A percentile compares a stretch with the other conserved stretches of the same genome.
phyloP scores from a whole-genome alignment of 1,140 invertebrate species.

The Zaprionus taronus region DNA sequence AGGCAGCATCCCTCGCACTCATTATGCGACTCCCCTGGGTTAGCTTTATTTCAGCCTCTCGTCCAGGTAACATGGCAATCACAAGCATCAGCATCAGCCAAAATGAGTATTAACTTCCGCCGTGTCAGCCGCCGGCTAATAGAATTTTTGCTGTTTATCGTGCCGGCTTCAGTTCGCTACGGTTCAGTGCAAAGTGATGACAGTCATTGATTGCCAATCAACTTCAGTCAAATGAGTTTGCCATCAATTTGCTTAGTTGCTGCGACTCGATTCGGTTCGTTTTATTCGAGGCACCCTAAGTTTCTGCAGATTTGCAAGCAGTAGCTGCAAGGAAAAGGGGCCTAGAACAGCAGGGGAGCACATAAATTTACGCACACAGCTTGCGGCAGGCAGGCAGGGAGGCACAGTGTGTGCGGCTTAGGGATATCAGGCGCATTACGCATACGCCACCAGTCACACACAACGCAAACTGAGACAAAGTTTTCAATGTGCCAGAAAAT shows the following conservation, averaged over 20 bases:
- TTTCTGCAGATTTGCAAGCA: conserved; percentile 15
- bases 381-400: conserved; percentile 1
- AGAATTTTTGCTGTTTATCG: conserved; percentile 75
- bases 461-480: conserved; percentile 4
- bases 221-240: conserved; percentile 69
- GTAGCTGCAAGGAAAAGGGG: conserved; percentile 62
- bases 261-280: conserved; percentile 21
- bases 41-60: conserved; percentile 39
- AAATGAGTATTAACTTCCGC: conserved; percentile 68
- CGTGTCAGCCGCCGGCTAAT: conserved; percentile 56
- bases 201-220: conserved; percentile 73
- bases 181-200: conserved; percentile 22
- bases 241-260: conserved; percentile 25
- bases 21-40: not conserved
- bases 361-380: conserved; percentile 52
- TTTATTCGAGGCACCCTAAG: conserved; percentile 17
- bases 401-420: not conserved
- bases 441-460: conserved; percentile 54
- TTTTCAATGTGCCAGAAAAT: not conserved
- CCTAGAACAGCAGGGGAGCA: conserved; percentile 27
- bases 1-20: conserved; percentile 38
- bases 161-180: conserved; percentile 9
- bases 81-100: conserved; percentile 42
- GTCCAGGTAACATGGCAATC: conserved; percentile 39
- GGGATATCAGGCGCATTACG: conserved; percentile 53